These are phyloP conservation scores for Mus minutoides DNA, from an alignment of 2,797 vertebrate species.

Conservation along the genomic window DNA sequence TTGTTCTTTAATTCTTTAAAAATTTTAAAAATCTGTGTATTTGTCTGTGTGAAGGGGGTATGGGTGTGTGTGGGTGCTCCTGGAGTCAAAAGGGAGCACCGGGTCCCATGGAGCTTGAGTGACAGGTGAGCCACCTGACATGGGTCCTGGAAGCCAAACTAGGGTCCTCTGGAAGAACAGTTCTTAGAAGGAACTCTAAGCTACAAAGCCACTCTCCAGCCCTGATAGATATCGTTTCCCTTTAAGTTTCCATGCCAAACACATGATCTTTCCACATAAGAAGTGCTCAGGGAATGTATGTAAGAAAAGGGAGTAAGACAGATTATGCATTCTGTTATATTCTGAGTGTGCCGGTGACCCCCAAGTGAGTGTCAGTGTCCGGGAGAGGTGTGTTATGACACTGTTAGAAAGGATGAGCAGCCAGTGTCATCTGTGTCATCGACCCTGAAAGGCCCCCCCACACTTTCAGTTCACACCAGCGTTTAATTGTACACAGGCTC, in stretches of 20 bases:
- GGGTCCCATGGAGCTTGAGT: background rate
- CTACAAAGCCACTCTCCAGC: background rate
- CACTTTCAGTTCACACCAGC: background rate
- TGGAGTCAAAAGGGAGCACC: background rate
- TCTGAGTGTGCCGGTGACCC: background rate
- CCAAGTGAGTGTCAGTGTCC: background rate
- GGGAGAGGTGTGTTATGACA: background rate
- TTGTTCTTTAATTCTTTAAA: background rate
- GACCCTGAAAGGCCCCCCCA: too few species aligned
- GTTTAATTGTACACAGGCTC: background rate
- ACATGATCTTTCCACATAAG: background rate
- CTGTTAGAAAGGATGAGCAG: background rate
- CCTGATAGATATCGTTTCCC: background rate
- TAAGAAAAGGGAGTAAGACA: background rate
- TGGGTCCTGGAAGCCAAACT: background rate
- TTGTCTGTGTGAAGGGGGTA: background rate
- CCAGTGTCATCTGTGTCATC: background rate
- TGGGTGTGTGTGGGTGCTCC: background rate
- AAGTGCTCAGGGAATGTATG: conserved; percentile 7
- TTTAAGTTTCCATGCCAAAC: background rate
- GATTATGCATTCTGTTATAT: background rate
- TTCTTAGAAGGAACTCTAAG: background rate
- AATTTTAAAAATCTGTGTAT: background rate
- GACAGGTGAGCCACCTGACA: background rate
- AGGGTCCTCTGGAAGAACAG: background rate